phyloP scores from a whole-genome alignment of 2,888 invertebrate genomes.

The Hydroisotoma schaefferi region DNA sequence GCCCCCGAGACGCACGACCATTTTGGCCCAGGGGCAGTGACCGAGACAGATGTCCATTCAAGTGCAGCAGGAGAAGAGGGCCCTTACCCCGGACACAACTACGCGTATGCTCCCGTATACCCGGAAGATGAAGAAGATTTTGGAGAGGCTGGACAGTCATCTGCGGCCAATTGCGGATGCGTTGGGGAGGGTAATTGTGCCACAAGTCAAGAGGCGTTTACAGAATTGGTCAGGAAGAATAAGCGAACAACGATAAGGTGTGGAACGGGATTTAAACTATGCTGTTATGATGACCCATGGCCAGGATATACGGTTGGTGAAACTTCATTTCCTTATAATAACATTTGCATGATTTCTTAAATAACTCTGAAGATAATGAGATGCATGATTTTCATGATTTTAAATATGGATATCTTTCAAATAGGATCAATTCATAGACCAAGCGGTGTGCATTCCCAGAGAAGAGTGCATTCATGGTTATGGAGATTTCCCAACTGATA shows the following conservation, averaged over 20 bases:
- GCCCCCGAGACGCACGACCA: no score
- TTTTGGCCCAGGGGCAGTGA: no score
- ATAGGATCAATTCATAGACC: constrained; percentile 35
- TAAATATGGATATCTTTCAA: no score
- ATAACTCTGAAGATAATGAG: no score
- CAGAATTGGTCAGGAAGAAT: constrained; percentile 10
- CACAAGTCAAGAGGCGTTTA: constrained; percentile 3
- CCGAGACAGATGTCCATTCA: no score
- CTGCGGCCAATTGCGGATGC: no score
- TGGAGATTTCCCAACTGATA: constrained; percentile 37
- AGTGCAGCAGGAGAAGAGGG: no score
- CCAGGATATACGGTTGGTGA: constrained; percentile 40
- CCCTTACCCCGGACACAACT: no score
- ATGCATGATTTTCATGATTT: no score
- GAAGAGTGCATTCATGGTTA: constrained; percentile 37
- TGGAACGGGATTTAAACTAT: constrained; percentile 24
- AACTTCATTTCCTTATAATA: no score
- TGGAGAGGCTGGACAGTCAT: constrained; percentile 19
- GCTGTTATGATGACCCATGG: constrained; percentile 41
- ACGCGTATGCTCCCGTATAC: no score
- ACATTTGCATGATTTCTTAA: no score
- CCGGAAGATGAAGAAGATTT: constrained; percentile 35
- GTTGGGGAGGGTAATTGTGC: neutral
- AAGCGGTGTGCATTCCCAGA: constrained; percentile 34
- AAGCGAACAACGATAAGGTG: constrained; percentile 27